phyloP scores from a whole-genome alignment of 2,888 invertebrate species.

The Aleiodes testaceus region DNA sequence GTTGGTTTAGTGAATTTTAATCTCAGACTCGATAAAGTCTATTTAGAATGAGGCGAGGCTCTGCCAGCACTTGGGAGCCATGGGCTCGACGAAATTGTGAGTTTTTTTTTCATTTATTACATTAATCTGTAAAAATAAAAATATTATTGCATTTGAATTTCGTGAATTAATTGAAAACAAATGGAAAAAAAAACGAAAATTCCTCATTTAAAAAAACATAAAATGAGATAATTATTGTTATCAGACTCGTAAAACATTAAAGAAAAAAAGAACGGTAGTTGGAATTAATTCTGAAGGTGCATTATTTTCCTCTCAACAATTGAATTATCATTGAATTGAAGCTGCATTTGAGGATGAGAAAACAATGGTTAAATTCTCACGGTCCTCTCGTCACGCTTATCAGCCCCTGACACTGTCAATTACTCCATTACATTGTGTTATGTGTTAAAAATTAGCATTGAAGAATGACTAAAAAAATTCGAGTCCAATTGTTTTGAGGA shows the following conservation, averaged over 20 bases:
- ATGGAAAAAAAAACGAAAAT: background rate
- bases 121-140: background rate
- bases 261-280: too few relatives aligned
- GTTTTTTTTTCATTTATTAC: slow-evolving; percentile 50
- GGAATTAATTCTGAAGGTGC: too few relatives aligned
- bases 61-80: slow-evolving; percentile 64
- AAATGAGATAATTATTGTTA: too few relatives aligned
- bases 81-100: slow-evolving; percentile 67
- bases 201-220: too few relatives aligned
- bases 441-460: slow-evolving; percentile 6
- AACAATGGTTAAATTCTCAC: slow-evolving; percentile 42
- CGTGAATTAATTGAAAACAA: background rate
- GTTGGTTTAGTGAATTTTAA: slow-evolving; percentile 21
- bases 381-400: slow-evolving; percentile 41
- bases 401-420: slow-evolving; percentile 7
- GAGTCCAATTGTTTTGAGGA: slow-evolving; percentile 26
- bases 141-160: background rate
- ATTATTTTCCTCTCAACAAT: too few relatives aligned
- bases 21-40: too few relatives aligned
- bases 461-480: background rate
- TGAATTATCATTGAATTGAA: too few relatives aligned
- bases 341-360: background rate
- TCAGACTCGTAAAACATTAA: too few relatives aligned
- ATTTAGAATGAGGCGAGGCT: slow-evolving; percentile 70
- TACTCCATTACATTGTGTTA: slow-evolving; percentile 5